phyloP scores from a whole-genome alignment of 2,797 vertebrate genomes.

The Acanthopagrus latus region DNA sequence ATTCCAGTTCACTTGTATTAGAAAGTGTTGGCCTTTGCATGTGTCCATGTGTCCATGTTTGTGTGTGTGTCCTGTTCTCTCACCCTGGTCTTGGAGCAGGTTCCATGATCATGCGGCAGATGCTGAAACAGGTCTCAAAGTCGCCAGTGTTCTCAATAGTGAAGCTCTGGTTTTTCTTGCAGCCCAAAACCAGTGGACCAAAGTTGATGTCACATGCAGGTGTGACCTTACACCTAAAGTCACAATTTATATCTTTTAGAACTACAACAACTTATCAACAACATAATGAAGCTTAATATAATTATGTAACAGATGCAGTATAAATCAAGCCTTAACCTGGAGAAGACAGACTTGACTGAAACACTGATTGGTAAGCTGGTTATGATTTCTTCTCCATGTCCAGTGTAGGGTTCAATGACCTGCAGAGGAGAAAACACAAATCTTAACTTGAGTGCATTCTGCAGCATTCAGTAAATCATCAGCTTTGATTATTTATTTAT shows the following conservation, averaged over 20 bases:
- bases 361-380: constrained; percentile 85
- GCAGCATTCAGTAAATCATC: background rate
- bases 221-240: constrained; percentile 86
- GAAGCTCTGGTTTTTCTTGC: constrained; percentile 83
- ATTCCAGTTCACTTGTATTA: background rate
- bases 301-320: background rate
- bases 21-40: background rate
- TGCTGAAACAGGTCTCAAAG: constrained; percentile 83
- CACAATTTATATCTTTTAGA: background rate
- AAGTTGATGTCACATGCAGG: constrained; percentile 88
- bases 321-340: constrained; percentile 71
- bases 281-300: background rate
- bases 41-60: background rate
- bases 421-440: constrained; percentile 55
- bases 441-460: background rate
- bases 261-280: too few relatives aligned
- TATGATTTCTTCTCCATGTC: constrained; percentile 82
- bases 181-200: constrained; percentile 84
- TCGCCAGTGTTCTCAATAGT: constrained; percentile 89
- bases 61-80: constrained; percentile 24
- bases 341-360: constrained; percentile 85
- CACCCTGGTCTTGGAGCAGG: constrained; percentile 77
- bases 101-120: constrained; percentile 75
- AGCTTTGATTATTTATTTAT: background rate
- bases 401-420: constrained; percentile 89